Evolutionary conservation across 2,113 vertebrate genomes (phyloP).

Genomic region (Gopherus flavomarginatus): DNA sequence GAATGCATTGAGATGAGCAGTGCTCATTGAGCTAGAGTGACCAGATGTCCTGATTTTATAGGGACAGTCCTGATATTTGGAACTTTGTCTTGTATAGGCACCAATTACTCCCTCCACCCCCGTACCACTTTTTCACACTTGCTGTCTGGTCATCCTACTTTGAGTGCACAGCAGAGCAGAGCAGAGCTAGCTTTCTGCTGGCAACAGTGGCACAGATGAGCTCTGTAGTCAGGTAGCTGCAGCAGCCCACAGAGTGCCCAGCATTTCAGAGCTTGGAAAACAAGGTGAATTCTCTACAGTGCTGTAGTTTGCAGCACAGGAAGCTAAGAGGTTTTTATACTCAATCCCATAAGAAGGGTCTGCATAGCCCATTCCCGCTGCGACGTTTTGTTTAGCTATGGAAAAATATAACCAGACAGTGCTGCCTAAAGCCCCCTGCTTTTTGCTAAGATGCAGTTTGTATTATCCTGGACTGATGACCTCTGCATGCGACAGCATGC

Average conservation of each 20-base stretch:
- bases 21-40: no score
- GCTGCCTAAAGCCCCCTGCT: fast-evolving
- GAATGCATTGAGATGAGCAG: neutral
- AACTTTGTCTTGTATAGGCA: no score
- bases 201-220: fast-evolving
- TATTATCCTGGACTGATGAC: neutral
- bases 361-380: neutral
- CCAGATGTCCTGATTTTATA: no score
- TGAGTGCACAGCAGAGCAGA: fast-evolving
- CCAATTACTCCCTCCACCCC: no score
- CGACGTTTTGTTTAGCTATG: neutral
- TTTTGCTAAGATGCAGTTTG: neutral
- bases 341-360: neutral
- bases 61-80: no score
- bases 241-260: neutral
- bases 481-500: neutral
- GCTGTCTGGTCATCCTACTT: no score
- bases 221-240: fast-evolving
- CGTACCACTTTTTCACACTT: no score
- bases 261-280: no score
- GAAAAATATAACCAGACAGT: neutral
- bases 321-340: neutral
- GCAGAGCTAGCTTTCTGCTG: no score
- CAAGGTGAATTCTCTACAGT: neutral
- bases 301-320: neutral